Evolutionary conservation across 2,797 vertebrate species (phyloP).

Genomic region (Lutjanus campechanus): DNA sequence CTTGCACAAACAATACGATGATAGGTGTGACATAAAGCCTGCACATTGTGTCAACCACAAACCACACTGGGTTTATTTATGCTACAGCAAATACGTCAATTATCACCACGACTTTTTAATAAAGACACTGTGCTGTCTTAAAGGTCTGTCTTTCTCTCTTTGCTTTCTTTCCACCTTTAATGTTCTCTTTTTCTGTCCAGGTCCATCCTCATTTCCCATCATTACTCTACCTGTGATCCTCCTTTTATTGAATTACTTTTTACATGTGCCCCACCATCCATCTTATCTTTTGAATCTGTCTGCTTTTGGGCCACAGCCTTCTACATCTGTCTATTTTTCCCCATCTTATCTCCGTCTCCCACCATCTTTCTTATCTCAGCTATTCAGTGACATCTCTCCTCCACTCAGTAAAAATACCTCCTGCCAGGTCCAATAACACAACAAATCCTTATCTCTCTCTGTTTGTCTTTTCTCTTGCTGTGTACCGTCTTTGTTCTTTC

Average conservation of each 20-base stretch:
- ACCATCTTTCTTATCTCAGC: slow-evolving; percentile 33
- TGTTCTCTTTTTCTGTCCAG: not conserved
- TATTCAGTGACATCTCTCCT: slow-evolving; percentile 10
- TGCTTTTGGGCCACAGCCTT: not conserved
- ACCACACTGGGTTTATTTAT: not conserved
- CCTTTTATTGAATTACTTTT: slow-evolving; percentile 16
- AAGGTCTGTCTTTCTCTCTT: not conserved
- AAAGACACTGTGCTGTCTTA: not conserved
- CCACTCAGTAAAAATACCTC: slow-evolving; percentile 17
- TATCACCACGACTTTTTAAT: not conserved
- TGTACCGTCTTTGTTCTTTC: not conserved
- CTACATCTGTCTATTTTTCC: not conserved
- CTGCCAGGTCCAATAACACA: slow-evolving; percentile 6
- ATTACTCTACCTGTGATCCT: not conserved
- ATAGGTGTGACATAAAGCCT: not conserved
- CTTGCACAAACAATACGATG: not conserved
- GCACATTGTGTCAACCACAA: not conserved
- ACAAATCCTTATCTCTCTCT: slow-evolving; percentile 16
- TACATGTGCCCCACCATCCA: not conserved
- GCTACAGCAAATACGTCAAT: not conserved
- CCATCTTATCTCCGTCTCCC: slow-evolving; percentile 14
- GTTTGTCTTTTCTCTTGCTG: slow-evolving; percentile 18
- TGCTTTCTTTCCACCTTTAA: not conserved
- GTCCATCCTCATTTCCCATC: not conserved
- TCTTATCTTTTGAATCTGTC: slow-evolving; percentile 16